Percentiles rank a stretch among this genome's conserved stretches.
phyloP scores from a whole-genome alignment of 1,140 invertebrate genomes.

The Lasioglossum albipes region DNA sequence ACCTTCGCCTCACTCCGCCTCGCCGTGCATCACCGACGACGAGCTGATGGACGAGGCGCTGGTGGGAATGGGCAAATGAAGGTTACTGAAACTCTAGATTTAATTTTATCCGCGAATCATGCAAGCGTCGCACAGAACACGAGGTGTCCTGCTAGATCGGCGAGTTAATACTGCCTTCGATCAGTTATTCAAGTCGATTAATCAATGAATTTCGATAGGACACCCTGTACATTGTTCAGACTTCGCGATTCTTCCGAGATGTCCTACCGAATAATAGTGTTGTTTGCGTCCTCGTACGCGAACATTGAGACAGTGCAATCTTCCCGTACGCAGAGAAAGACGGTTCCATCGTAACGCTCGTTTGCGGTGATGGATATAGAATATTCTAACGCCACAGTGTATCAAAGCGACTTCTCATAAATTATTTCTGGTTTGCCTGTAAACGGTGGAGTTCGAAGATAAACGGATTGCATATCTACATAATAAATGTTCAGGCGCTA shows the following conservation, averaged over 20 bases:
- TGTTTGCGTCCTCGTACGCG: slow-evolving; percentile 1
- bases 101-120: slow-evolving; percentile 21
- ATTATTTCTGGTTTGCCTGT: not conserved
- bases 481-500: not conserved
- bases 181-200: not conserved
- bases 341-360: not conserved
- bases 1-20: slow-evolving; percentile 87
- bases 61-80: slow-evolving; percentile 86
- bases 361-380: not conserved
- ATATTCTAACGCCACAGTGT: slow-evolving; percentile 2
- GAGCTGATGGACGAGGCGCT: slow-evolving; percentile 94
- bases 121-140: not conserved
- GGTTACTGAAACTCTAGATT: slow-evolving; percentile 71
- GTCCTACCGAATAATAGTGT: slow-evolving; percentile 18
- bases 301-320: slow-evolving; percentile 16
- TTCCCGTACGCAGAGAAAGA: not conserved
- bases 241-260: slow-evolving; percentile 13
- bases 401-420: slow-evolving; percentile 24
- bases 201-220: not conserved
- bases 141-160: slow-evolving; percentile 3
- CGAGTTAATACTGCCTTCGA: not conserved
- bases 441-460: not conserved
- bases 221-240: slow-evolving; percentile 11
- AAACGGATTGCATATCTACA: not conserved
- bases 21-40: slow-evolving; percentile 91